Evolutionary conservation across 2,888 invertebrate genomes (phyloP).

Genomic region (Dynastes hyllus): DNA sequence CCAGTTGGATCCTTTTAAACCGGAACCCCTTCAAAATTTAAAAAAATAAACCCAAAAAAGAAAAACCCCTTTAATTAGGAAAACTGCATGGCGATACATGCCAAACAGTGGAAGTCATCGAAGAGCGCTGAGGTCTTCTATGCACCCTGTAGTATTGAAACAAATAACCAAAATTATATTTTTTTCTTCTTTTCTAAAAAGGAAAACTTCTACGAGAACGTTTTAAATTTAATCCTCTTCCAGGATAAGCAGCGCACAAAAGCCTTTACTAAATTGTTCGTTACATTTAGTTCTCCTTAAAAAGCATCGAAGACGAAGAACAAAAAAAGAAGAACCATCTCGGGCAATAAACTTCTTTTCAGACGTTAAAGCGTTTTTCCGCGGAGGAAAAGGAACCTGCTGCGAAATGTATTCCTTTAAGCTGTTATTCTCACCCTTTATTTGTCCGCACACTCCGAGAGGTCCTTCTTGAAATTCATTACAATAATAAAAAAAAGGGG

Average conservation of each 20-base stretch:
- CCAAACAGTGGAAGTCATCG: no score
- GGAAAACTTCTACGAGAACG: neutral
- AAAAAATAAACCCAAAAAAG: no score
- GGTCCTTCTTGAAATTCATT: constrained; percentile 33
- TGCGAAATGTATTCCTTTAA: constrained; percentile 4
- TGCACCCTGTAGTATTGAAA: no score
- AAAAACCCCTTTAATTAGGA: no score
- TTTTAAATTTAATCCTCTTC: constrained; percentile 16
- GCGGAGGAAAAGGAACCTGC: neutral
- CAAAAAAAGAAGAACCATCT: neutral
- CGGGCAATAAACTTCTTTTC: constrained; percentile 29
- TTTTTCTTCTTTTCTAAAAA: neutral
- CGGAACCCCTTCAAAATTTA: no score
- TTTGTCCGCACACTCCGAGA: neutral
- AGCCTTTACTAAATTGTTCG: neutral
- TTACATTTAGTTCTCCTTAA: constrained; percentile 5
- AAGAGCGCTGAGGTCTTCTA: no score
- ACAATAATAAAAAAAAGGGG: constrained; percentile 20
- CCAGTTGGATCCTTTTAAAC: no score
- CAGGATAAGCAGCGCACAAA: constrained; percentile 11
- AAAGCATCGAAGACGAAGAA: neutral
- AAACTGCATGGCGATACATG: no score
- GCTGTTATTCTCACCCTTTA: constrained; percentile 25
- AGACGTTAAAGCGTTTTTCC: constrained; percentile 11
- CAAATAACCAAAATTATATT: no score